Evolutionary conservation across 2,888 invertebrate genomes (phyloP).

Genomic region (Netelia melanura): DNA sequence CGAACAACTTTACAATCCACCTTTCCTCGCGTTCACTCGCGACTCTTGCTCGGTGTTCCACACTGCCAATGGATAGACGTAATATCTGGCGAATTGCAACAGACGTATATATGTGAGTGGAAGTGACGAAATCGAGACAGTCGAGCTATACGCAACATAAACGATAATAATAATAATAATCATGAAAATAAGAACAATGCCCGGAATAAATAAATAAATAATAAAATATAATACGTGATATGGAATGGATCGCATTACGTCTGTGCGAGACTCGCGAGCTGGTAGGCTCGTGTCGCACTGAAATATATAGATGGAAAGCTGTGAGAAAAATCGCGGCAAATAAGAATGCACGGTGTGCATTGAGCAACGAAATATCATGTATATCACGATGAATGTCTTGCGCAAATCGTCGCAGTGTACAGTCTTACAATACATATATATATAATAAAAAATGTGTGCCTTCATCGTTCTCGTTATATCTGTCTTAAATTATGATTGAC

Average conservation of each 20-base stretch:
- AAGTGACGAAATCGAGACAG: conserved; percentile 34
- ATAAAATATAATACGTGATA: conserved; percentile 1
- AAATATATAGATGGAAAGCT: background rate
- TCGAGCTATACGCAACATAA: conserved; percentile 1
- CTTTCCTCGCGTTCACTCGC: background rate
- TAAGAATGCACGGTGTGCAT: conserved; percentile 3
- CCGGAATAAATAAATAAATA: background rate
- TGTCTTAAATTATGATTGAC: conserved; percentile 30
- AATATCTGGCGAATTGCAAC: conserved; percentile 35
- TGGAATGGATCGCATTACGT: conserved; percentile 25
- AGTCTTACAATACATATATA: background rate
- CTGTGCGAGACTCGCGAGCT: background rate
- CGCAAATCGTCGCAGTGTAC: conserved; percentile 6
- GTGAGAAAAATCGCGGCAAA: conserved; percentile 17
- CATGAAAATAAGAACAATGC: conserved; percentile 2
- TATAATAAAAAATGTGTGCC: background rate
- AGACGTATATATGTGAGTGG: conserved; percentile 8
- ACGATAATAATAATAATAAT: background rate
- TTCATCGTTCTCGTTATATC: conserved; percentile 20
- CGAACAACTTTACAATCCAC: conserved; percentile 15
- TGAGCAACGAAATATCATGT: conserved; percentile 15
- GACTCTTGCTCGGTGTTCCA: background rate
- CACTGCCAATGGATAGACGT: conserved; percentile 7
- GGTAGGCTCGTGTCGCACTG: background rate
- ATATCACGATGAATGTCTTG: conserved; percentile 20